These are phyloP conservation scores for Drosophila melanogaster DNA, from an alignment of 1,140 invertebrate species.

Conservation along the genomic window DNA sequence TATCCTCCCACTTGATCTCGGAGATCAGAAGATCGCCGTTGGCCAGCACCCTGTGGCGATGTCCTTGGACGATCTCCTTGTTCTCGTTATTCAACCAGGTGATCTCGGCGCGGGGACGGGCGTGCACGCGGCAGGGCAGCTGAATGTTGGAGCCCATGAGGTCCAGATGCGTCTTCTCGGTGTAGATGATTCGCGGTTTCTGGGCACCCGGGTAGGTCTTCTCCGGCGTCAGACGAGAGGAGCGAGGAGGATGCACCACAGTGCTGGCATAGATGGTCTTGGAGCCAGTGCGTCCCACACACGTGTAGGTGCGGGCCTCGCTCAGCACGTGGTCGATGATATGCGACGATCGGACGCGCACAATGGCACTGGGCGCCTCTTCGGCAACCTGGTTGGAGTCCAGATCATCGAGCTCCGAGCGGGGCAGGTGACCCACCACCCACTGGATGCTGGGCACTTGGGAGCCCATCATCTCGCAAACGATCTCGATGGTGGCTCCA, in stretches of 20 bases:
- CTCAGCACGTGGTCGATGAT: slow-evolving; percentile 84
- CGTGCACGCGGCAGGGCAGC: slow-evolving; percentile 89
- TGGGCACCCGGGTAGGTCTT: slow-evolving; percentile 80
- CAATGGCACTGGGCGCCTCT: slow-evolving; percentile 86
- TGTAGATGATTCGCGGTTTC: slow-evolving; percentile 86
- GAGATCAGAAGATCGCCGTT: slow-evolving; percentile 91
- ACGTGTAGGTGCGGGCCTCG: slow-evolving; percentile 87
- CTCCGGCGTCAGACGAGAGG: slow-evolving; percentile 49
- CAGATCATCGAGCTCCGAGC: slow-evolving; percentile 85
- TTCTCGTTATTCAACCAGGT: slow-evolving; percentile 88
- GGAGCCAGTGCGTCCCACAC: slow-evolving; percentile 88
- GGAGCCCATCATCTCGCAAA: slow-evolving; percentile 88
- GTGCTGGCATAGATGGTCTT: slow-evolving; percentile 86
- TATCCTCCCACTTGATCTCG: slow-evolving; percentile 90
- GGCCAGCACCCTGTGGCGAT: slow-evolving; percentile 86
- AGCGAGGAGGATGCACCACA: slow-evolving; percentile 84
- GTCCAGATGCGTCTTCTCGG: slow-evolving; percentile 86
- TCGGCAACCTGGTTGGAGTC: slow-evolving; percentile 86
- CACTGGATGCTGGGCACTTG: slow-evolving; percentile 89
- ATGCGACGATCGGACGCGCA: slow-evolving; percentile 88
- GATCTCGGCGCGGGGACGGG: slow-evolving; percentile 87
- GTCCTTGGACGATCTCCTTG: slow-evolving; percentile 84
- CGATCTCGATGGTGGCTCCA: slow-evolving; percentile 87
- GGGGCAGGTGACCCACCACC: slow-evolving; percentile 87
- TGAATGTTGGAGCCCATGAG: slow-evolving; percentile 87